Percentiles rank a stretch among this genome's conserved stretches.
phyloP scores from a whole-genome alignment of 2,888 invertebrate species.

The Cheilosia soror region DNA sequence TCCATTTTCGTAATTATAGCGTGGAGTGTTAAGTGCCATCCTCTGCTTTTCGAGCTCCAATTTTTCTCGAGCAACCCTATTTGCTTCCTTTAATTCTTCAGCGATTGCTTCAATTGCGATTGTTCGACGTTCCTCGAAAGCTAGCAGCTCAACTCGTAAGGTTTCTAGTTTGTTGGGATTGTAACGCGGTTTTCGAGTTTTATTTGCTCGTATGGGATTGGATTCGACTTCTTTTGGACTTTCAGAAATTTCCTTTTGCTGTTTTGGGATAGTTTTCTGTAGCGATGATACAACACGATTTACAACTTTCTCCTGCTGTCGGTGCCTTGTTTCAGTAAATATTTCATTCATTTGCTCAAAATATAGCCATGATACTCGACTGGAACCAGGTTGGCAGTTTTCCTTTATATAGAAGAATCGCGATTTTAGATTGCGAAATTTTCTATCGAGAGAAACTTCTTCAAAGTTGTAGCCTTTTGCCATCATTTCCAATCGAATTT shows the following conservation, averaged over 20 bases:
- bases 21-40: not conserved
- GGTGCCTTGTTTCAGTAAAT: not conserved
- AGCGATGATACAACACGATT: not conserved
- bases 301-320: not conserved
- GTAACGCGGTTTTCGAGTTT: not conserved
- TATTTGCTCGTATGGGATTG: not conserved
- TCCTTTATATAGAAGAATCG: not conserved
- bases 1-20: not conserved
- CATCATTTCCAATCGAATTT: constrained; percentile 21
- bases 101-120: constrained; percentile 27
- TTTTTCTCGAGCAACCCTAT: not conserved
- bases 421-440: constrained; percentile 30
- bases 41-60: not conserved
- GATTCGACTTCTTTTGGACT: not conserved
- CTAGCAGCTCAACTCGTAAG: constrained; percentile 6
- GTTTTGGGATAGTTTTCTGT: no score
- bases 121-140: constrained; percentile 29
- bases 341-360: constrained; percentile 22
- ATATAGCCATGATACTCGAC: constrained; percentile 10
- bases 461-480: constrained; percentile 15
- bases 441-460: constrained; percentile 2
- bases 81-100: constrained; percentile 4
- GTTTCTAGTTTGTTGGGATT: not conserved
- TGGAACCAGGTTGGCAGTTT: not conserved
- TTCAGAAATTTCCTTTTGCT: not conserved